phyloP scores from a whole-genome alignment of 2,888 invertebrate genomes.

The Rhamphomyia laevipes region DNA sequence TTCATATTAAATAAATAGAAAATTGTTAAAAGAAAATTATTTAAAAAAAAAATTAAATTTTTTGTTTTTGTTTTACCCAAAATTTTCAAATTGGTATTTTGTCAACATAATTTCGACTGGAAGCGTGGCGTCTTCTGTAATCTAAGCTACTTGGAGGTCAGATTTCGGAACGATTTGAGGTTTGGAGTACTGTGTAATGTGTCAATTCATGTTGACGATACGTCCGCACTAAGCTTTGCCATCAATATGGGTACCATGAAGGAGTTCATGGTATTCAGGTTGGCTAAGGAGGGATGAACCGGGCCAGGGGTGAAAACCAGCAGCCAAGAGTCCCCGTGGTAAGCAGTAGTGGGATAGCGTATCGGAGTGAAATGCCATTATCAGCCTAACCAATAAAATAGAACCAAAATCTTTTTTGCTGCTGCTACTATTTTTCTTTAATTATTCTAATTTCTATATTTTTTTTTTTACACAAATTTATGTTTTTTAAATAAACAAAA shows the following conservation, averaged over 20 bases:
- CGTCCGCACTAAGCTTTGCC: slow-evolving; percentile 93
- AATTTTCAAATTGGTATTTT: neutral
- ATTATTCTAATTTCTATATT: too few species aligned
- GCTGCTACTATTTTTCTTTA: too few species aligned
- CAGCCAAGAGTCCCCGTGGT: slow-evolving; percentile 99
- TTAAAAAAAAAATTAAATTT: too few species aligned
- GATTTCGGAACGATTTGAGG: slow-evolving; percentile 88
- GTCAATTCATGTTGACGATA: slow-evolving; percentile 68
- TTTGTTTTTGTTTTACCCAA: too few species aligned
- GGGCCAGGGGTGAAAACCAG: slow-evolving; percentile 99
- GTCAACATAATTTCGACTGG: slow-evolving; percentile 45
- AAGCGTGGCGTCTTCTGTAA: slow-evolving; percentile 98
- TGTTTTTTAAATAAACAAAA: too few species aligned
- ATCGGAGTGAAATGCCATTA: slow-evolving; percentile 84
- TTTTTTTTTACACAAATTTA: too few species aligned
- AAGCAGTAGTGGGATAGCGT: slow-evolving; percentile 98
- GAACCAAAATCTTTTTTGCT: too few species aligned
- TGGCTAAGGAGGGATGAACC: slow-evolving; percentile 93
- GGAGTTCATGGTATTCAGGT: slow-evolving; percentile 80
- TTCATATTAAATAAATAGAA: too few species aligned
- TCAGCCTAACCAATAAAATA: slow-evolving; percentile 50
- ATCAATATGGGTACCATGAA: slow-evolving; percentile 87
- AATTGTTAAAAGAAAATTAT: too few species aligned
- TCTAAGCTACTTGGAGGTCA: slow-evolving; percentile 90
- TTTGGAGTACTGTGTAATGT: slow-evolving; percentile 56